A percentile compares a stretch with the other conserved stretches of the same genome.
Conservation (phyloP, 2,113 vertebrate genomes). For the Dasyornis broadbenti region DNA sequence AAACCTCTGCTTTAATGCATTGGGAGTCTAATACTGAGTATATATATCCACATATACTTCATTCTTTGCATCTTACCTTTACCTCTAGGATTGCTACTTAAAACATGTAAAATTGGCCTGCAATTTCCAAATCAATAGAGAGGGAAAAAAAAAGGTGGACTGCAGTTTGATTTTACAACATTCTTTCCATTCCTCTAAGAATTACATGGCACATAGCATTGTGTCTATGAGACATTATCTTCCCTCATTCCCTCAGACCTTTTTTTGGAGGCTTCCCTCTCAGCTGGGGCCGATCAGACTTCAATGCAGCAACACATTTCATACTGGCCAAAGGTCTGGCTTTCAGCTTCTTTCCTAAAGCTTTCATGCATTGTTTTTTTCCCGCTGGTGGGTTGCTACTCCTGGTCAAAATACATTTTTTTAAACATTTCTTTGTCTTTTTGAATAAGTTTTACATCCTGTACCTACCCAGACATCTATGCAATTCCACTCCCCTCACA, state of each 20-base stretch:
- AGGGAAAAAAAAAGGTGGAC: neutral
- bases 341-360: neutral
- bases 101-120: neutral
- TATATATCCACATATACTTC: neutral
- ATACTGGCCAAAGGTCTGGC: neutral
- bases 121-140: neutral
- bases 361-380: neutral
- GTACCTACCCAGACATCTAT: neutral
- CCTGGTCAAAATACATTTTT: neutral
- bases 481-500: neutral
- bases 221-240: neutral
- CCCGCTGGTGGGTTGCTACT: neutral
- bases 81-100: neutral
- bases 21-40: neutral
- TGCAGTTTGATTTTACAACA: neutral
- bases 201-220: neutral
- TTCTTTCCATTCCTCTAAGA: neutral
- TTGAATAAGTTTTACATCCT: neutral
- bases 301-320: neutral
- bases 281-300: neutral
- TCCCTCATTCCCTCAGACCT: neutral
- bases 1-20: neutral
- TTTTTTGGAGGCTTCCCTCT: neutral
- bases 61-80: neutral
- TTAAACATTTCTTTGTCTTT: neutral